A percentile compares a stretch with the other conserved stretches of the same genome.
phyloP scores from a whole-genome alignment of 2,888 invertebrate species.

The Orchesellides sinensis region DNA sequence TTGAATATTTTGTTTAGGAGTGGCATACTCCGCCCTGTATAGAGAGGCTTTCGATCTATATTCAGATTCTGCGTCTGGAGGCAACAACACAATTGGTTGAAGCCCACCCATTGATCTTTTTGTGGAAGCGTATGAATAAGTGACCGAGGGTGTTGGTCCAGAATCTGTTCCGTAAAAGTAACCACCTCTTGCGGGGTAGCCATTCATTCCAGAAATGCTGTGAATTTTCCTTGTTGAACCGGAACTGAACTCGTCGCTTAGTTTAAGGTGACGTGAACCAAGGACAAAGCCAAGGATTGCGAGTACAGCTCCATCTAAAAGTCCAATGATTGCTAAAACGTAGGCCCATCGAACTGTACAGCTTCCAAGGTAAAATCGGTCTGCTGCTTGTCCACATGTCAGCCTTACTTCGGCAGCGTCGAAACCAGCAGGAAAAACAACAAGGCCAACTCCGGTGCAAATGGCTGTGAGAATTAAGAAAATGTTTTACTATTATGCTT shows the following conservation, averaged over 20 bases:
- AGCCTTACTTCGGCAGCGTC: constrained; percentile 88
- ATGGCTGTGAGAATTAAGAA: constrained; percentile 81
- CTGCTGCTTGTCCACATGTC: constrained; percentile 90
- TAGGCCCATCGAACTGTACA: constrained; percentile 97
- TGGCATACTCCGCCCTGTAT: constrained; percentile 81
- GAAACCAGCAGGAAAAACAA: constrained; percentile 95
- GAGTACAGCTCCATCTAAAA: constrained; percentile 89
- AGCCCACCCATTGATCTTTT: constrained; percentile 86
- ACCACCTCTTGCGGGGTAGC: constrained; percentile 61
- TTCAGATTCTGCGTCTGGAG: constrained; percentile 82
- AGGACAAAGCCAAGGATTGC: constrained; percentile 95
- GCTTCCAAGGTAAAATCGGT: constrained; percentile 84
- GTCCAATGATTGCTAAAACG: constrained; percentile 92
- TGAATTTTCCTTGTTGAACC: constrained; percentile 66
- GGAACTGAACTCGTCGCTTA: constrained; percentile 84
- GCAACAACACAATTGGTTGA: constrained; percentile 91
- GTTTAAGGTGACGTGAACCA: constrained; percentile 90
- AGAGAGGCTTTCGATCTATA: constrained; percentile 83
- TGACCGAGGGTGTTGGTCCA: constrained; percentile 89
- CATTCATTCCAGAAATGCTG: constrained; percentile 67
- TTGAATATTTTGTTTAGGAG: constrained; percentile 85
- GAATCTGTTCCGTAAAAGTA: constrained; percentile 67
- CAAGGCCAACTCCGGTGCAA: constrained; percentile 91
- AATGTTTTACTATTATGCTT: not conserved
- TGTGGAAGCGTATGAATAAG: constrained; percentile 86